Evolutionary conservation across 1,140 invertebrate genomes (phyloP).

Genomic region (Chironomus tepperi): DNA sequence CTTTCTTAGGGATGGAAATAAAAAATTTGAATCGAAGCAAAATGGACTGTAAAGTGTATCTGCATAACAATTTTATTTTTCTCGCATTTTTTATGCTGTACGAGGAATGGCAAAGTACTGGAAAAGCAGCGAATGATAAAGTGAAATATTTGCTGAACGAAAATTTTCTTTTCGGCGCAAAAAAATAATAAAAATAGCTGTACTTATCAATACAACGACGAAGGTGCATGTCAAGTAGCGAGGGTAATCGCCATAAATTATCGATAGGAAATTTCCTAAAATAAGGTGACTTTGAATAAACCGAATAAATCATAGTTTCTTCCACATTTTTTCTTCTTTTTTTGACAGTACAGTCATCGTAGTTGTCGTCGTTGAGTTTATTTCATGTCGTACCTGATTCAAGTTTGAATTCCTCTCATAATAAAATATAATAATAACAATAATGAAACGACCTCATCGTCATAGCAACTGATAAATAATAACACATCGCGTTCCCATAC

Average conservation of each 20-base stretch:
- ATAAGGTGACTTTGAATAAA: constrained; percentile 23
- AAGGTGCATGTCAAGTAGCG: background rate
- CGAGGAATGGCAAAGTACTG: too few relatives aligned
- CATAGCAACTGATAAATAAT: constrained; percentile 22
- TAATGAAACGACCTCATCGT: background rate
- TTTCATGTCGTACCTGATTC: background rate
- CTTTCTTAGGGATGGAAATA: too few relatives aligned
- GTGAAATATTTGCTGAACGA: too few relatives aligned
- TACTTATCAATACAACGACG: background rate
- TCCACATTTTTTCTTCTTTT: background rate
- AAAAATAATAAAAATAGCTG: too few relatives aligned
- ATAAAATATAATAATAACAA: background rate
- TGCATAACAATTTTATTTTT: background rate
- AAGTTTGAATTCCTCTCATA: background rate
- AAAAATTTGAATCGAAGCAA: too few relatives aligned
- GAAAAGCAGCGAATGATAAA: too few relatives aligned
- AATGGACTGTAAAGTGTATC: too few relatives aligned
- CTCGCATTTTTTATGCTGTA: background rate
- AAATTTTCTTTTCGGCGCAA: too few relatives aligned
- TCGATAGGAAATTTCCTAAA: constrained; percentile 5
- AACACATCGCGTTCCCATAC: constrained; percentile 16
- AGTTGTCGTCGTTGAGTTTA: background rate
- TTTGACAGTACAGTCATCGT: background rate
- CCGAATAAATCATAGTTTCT: constrained; percentile 15
- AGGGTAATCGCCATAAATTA: constrained; percentile 18